Evolutionary conservation across 2,797 vertebrate genomes (phyloP).

Genomic region (Denticeps clupeoides): DNA sequence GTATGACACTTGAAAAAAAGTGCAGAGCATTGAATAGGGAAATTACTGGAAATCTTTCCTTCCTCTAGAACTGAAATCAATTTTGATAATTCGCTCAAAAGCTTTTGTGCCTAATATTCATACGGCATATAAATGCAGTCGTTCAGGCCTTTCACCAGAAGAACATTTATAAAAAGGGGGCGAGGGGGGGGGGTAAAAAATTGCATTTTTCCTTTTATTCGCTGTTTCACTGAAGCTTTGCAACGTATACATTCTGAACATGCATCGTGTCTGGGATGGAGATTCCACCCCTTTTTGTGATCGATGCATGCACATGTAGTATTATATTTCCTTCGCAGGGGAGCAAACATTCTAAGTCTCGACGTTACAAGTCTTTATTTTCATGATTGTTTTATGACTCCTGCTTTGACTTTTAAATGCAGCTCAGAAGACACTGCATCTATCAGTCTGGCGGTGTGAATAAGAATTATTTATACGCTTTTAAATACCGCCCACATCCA

Average conservation of each 20-base stretch:
- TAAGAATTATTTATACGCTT: constrained; percentile 58
- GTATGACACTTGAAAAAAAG: constrained; percentile 12
- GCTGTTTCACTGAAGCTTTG: too few relatives aligned
- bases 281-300: too few relatives aligned
- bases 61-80: constrained; percentile 41
- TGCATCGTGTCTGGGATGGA: too few relatives aligned
- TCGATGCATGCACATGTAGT: too few relatives aligned
- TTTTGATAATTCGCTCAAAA: constrained; percentile 48
- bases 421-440: constrained; percentile 21
- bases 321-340: too few relatives aligned
- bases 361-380: background rate
- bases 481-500: constrained; percentile 60
- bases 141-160: constrained; percentile 4
- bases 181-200: too few relatives aligned
- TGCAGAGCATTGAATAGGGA: constrained; percentile 4
- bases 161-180: too few relatives aligned
- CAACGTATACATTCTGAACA: too few relatives aligned
- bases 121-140: constrained; percentile 28
- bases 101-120: constrained; percentile 31
- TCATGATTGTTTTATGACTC: constrained; percentile 7
- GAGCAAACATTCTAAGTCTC: background rate
- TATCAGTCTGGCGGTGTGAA: constrained; percentile 40
- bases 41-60: constrained; percentile 27
- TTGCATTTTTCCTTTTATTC: too few relatives aligned
- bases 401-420: constrained; percentile 45